Base-by-base conservation (phyloP, 2,797 vertebrate species). In the Esox lucius region DNA sequence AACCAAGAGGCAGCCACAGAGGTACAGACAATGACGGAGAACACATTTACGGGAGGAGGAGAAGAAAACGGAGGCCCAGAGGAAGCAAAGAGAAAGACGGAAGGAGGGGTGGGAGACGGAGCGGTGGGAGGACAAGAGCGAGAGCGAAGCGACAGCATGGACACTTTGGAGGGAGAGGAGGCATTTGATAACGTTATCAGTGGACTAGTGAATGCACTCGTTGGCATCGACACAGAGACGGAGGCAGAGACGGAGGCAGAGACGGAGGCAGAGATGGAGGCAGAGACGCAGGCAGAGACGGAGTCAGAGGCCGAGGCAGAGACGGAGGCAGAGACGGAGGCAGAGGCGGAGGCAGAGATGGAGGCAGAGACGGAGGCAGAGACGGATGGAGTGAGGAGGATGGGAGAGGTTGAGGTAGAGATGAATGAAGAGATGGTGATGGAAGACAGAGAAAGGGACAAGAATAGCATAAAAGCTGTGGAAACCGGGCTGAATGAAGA, bases 161-260 rank as follows among this genome's bases (percentile, higher is more conserved):
- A 87, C 11, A 66, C 15, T 0, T 26, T 65, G 0, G 88, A 87
- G 22, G 90, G 88, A 19, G 84, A 88, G 0, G 64, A 22, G 24
- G 88, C 90, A n/a, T 89, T 90, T 4, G 68, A 89, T 74, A 59
- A 78, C 61, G 88, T 90, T 19, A 89, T 91, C 78, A 86, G 86
- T 74, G 87, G 88, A 86, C 71, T 91, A 82, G 80, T 42, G 80
- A 82, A 90, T 75, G 88, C 86, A 28, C 19, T 90, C 74, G 89
- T 87, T 2, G 89, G 90, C 72, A 86, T 85, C n/a, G n/a, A n/a
- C n/a, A n/a, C n/a, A n/a, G n/a, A n/a, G n/a, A n/a, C n/a, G n/a
- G n/a, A n/a, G n/a, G n/a, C n/a, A n/a, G n/a, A n/a, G n/a, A n/a
- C n/a, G n/a, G n/a, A n/a, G n/a, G n/a, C n/a, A n/a, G n/a, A n/a